These are phyloP conservation scores for Anoplolepis gracilipes DNA, from an alignment of 1,140 invertebrate genomes.

Conservation along the genomic window DNA sequence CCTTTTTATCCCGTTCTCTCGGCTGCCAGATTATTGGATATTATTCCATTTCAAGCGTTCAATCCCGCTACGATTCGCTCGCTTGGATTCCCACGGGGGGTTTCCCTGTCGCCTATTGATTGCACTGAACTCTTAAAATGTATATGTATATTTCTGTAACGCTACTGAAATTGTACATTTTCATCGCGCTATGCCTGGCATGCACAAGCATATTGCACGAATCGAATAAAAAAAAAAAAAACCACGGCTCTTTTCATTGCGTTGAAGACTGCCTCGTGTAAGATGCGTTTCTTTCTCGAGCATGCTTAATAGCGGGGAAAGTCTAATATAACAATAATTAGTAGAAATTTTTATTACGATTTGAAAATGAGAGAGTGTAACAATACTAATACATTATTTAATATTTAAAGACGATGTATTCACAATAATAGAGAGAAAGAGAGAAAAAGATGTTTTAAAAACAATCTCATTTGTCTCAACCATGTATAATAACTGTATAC, in stretches of 20 bases:
- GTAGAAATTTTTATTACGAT: slow-evolving; percentile 42
- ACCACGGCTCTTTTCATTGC: neutral
- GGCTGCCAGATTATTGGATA: slow-evolving; percentile 83
- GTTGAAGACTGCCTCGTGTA: neutral
- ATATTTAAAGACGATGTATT: neutral
- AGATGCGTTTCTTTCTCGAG: slow-evolving; percentile 23
- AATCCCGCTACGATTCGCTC: slow-evolving; percentile 83
- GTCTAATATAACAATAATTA: slow-evolving; percentile 34
- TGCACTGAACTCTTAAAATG: slow-evolving; percentile 62
- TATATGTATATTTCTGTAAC: slow-evolving; percentile 27
- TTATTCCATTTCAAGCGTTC: slow-evolving; percentile 85
- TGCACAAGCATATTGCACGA: neutral
- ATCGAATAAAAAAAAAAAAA: slow-evolving; percentile 27
- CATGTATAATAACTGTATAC: neutral
- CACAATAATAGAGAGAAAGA: too few species aligned
- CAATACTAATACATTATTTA: neutral
- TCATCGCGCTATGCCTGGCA: slow-evolving; percentile 24
- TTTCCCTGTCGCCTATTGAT: slow-evolving; percentile 76
- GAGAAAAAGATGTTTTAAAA: too few species aligned
- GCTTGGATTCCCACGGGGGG: slow-evolving; percentile 77
- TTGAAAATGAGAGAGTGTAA: neutral
- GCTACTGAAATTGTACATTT: slow-evolving; percentile 23
- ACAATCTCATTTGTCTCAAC: slow-evolving; percentile 7
- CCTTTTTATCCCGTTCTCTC: slow-evolving; percentile 81
- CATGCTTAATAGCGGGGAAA: slow-evolving; percentile 37